Base-by-base conservation (phyloP, 2,797 vertebrate genomes). In the Halcyon badia region DNA sequence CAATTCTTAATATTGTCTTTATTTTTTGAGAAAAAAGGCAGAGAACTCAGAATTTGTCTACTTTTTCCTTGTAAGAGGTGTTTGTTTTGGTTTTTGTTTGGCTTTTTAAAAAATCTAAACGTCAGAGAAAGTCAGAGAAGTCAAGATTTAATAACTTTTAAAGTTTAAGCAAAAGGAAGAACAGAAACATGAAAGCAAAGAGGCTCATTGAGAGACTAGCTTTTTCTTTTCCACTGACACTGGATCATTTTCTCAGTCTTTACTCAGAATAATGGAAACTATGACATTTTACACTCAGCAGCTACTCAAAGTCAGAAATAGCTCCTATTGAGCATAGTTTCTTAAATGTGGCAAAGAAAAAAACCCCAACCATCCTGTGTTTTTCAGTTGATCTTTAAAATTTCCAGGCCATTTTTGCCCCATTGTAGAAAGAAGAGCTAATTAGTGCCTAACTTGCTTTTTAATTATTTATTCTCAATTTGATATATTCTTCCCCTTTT, bases 251-350 rank as follows among this genome's bases (percentile, higher is more conserved):
- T 60, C 89, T 87, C 68, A 78, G 61, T 60, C 14, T 87, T 18
- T 31, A 26, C 39, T 79, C 39, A 76, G 46, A 90, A 54, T 62
- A 83, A 71, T 46, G 87, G 96, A 94, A 94, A 94, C 44, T 89
- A 35, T 93, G 87, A 91, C 35, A 22, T 35, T 41, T 25, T 71
- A 26, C 31, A 51, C 44, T 90, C 69, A 76, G 22, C 22, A 78
- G 46, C 42, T 51, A 68, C 37, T 71, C 60, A 52, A 72, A 73
- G 49, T 81, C 84, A 81, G 79, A 94, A 94, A 89, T 86, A 91
- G 48, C 26, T 89, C 22, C 17, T 69, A 70, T 35, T 91, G 65
- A 87, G 14, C 62, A 71, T 14, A 58, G 6, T 12, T 95, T 3
- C 30, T 70, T 71, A 31, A 15, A 51, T 89, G 28, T 87, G 82